Evolutionary conservation across 1,140 invertebrate genomes (phyloP).

Genomic region (Oreohelix idahoensis): DNA sequence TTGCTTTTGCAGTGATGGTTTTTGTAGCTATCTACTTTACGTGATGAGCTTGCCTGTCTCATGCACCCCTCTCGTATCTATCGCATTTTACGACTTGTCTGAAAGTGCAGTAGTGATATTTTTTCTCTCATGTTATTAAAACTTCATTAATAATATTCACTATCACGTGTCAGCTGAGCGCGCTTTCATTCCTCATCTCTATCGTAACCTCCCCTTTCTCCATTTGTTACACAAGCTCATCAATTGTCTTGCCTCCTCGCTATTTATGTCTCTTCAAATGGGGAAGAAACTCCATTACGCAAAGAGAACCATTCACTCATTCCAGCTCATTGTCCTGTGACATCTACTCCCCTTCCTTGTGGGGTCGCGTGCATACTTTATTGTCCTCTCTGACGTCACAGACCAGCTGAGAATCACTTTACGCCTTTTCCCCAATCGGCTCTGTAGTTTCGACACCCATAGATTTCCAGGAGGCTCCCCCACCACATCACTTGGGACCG

Average conservation of each 20-base stretch:
- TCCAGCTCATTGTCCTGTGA: not conserved
- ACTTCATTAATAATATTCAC: too few relatives aligned
- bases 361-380: not conserved
- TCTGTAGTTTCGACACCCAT: not conserved
- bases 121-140: too few relatives aligned
- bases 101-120: too few relatives aligned
- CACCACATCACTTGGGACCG: not conserved
- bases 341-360: not conserved
- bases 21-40: too few relatives aligned
- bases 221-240: too few relatives aligned
- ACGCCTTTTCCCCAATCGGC: not conserved
- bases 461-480: not conserved
- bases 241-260: not conserved
- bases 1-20: too few relatives aligned
- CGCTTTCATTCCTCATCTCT: too few relatives aligned
- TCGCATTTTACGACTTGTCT: too few relatives aligned
- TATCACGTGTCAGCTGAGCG: too few relatives aligned
- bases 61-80: too few relatives aligned
- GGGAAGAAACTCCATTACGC: not conserved
- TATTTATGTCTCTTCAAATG: conserved; percentile 4
- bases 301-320: not conserved
- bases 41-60: too few relatives aligned
- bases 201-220: too few relatives aligned
- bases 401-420: not conserved
- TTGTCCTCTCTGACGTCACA: not conserved